These are phyloP conservation scores for Ciconia nigra DNA, from an alignment of 2,797 vertebrate genomes.

Conservation along the genomic window DNA sequence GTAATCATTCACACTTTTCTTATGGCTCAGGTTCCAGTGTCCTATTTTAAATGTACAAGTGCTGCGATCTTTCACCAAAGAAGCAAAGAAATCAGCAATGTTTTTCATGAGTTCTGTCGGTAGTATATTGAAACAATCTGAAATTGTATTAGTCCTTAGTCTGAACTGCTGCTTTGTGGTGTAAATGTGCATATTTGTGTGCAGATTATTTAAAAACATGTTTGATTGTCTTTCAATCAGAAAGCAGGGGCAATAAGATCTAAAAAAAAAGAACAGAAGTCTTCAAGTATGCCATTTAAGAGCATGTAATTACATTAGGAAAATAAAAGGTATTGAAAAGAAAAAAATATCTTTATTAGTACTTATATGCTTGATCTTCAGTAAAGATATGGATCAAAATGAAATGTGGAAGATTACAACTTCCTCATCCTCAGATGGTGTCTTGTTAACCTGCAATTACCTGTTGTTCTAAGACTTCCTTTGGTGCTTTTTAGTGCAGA, in stretches of 20 bases:
- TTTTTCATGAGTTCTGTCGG: background rate
- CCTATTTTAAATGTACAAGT: background rate
- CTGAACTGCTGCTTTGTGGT: background rate
- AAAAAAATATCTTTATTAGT: background rate
- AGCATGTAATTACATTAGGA: background rate
- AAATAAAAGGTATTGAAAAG: background rate
- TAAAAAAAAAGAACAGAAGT: background rate
- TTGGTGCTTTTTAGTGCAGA: background rate
- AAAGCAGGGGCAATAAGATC: background rate
- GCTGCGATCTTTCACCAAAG: background rate
- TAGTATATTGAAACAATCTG: background rate
- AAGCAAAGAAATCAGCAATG: background rate
- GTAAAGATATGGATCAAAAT: background rate
- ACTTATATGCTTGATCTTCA: background rate
- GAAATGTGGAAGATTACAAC: background rate
- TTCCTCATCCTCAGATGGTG: background rate
- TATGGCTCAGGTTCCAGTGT: background rate
- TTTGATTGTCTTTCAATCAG: background rate
- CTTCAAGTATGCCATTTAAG: background rate
- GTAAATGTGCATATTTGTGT: background rate
- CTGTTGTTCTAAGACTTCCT: background rate
- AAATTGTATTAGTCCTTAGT: background rate
- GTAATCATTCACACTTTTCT: background rate
- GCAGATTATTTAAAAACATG: background rate
- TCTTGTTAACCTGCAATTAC: background rate